Base-by-base conservation (phyloP, 92 coral and sea anemone genomes). In the Palythoa heliodiscus region DNA sequence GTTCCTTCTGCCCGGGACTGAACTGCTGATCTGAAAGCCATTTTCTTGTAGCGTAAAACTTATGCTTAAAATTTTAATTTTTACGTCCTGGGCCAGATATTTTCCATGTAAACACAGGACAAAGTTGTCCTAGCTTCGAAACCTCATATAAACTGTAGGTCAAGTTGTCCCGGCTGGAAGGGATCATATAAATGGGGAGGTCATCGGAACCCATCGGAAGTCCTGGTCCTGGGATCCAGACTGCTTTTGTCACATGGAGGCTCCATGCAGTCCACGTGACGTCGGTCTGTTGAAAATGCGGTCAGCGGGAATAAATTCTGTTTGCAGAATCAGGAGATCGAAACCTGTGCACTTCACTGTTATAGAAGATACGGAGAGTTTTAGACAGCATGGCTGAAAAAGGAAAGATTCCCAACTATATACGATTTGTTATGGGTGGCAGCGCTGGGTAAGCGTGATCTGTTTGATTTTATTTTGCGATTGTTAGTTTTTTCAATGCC, bases 311-410 rank as follows among this genome's bases (percentile, higher is more conserved):
- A 24, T 19, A 70, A 13, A 38, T 25, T 70, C 73, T 67, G 73
- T 70, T 25, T 70, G 40, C 19, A 70, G 35, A 29, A 29, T 29
- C 35, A 35, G 47, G 29, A n/a, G 13, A 11, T 0, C 13, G 29
- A 17, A n/a, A 3, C 5, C 29, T n/a, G 25, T 22, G 20, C 25
- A 38, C 1, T 29, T 64, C 25, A 38, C 1, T 29, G 35, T 0
- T 29, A 29, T 29, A 29, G 35, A 24, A 24, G 24, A 11, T 68
- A 23, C 11, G 15, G 72, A 24, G 1, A 24, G 25, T 68, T 68
- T 70, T 70, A 8, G 16, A 40, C 35, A 71, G 15, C 69, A 83
- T 83, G 78, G 71, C 66, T 83, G 87, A 63, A 84, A 76, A 84
- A 58, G 73, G 73, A 11, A 84, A 58, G n/a, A 84, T 71, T 17